Percentiles rank a stretch among this genome's conserved stretches.
These are phyloP conservation scores for Columba livia DNA, from an alignment of 2,113 vertebrate genomes.

Conservation along the genomic window DNA sequence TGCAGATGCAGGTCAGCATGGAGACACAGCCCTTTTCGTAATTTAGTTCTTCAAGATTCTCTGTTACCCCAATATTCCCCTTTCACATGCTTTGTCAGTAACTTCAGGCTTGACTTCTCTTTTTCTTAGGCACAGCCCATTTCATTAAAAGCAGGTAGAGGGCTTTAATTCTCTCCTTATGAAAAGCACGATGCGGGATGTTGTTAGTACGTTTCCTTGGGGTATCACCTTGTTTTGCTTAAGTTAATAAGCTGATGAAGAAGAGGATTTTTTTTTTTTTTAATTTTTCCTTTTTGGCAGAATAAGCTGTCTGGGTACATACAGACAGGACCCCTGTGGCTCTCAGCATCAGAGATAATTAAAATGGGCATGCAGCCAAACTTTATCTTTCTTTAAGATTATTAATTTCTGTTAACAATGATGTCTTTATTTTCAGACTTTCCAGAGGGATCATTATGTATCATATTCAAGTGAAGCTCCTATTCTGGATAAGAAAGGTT, in stretches of 20 bases:
- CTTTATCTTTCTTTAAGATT: background rate
- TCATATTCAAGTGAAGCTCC: background rate
- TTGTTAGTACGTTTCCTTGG: background rate
- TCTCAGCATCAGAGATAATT: constrained; percentile 23
- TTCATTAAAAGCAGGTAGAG: background rate
- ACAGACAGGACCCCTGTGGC: background rate
- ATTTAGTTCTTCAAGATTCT: background rate
- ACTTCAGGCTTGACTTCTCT: background rate
- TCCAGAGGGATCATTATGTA: background rate
- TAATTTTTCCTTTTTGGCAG: background rate
- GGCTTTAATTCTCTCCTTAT: background rate
- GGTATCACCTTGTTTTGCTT: background rate
- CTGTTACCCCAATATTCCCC: background rate
- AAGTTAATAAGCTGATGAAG: background rate
- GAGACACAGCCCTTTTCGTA: background rate
- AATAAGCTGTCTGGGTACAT: background rate
- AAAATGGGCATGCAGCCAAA: background rate
- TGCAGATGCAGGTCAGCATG: background rate
- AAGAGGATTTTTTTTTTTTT: background rate
- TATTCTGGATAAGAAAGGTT: constrained; percentile 20
- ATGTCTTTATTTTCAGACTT: constrained; percentile 34
- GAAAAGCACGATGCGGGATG: constrained; percentile 1
- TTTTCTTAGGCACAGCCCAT: background rate
- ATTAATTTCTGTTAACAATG: constrained; percentile 29
- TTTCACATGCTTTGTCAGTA: background rate